Conservation (phyloP, 2,797 vertebrate species). For the Muraenolepis orangiensis region DNA sequence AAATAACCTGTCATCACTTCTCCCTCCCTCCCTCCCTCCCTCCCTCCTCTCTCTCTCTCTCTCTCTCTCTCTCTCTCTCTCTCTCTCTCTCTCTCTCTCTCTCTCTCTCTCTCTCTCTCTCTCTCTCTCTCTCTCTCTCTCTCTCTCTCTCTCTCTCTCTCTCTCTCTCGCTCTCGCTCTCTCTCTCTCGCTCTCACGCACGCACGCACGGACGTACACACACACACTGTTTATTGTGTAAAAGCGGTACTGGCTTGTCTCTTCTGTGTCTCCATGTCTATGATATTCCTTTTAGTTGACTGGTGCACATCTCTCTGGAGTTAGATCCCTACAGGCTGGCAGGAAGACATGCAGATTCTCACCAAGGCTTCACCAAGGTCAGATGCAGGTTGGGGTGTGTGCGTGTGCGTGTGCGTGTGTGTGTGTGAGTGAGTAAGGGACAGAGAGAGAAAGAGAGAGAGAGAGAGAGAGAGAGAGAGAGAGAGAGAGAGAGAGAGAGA, state of each 20-base stretch:
- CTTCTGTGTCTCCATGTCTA: background rate
- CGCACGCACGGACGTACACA: background rate
- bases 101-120: conserved; percentile 2
- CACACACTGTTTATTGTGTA: background rate
- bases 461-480: background rate
- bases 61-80: conserved; percentile 1
- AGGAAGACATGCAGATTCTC: background rate
- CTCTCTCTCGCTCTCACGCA: background rate
- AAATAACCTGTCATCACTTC: conserved; percentile 83
- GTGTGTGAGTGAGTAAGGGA: background rate
- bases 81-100: background rate
- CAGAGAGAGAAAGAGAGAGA: no score
- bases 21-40: conserved; percentile 25
- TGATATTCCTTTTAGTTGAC: background rate
- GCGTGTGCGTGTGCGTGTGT: background rate
- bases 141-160: background rate
- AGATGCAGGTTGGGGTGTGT: background rate
- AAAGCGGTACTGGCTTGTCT: background rate
- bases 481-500: background rate
- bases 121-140: background rate
- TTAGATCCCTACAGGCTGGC: background rate
- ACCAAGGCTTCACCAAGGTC: background rate
- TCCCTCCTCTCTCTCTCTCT: conserved; percentile 2
- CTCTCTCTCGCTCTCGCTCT: background rate
- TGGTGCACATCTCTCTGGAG: background rate